Evolutionary conservation across 1,140 invertebrate species (phyloP).

Genomic region (Thaumetopoea pityocampa): DNA sequence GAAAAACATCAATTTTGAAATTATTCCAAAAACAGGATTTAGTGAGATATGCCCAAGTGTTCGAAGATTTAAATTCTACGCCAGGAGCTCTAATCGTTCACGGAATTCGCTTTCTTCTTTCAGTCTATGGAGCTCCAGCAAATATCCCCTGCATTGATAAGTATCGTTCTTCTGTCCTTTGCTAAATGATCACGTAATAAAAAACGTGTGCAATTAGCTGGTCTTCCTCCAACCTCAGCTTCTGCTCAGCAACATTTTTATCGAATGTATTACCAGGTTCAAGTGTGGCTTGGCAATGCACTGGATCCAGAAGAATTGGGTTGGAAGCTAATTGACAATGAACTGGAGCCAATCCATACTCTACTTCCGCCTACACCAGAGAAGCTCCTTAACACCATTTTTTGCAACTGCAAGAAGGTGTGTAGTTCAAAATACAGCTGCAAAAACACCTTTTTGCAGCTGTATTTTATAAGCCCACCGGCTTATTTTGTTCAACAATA

Average conservation of each 20-base stretch:
- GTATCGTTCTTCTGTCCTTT: neutral
- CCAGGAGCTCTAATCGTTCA: constrained; percentile 11
- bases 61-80: constrained; percentile 2
- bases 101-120: neutral
- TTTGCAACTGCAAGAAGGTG: no score
- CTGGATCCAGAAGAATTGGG: neutral
- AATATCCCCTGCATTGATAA: neutral
- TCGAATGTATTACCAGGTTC: no score
- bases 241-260: neutral
- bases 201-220: neutral
- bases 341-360: neutral
- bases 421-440: no score
- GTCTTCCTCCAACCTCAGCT: neutral
- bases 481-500: no score
- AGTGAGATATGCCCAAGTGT: no score
- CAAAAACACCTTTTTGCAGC: no score
- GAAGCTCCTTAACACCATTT: no score
- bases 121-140: neutral
- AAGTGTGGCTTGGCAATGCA: neutral
- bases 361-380: no score
- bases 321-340: neutral
- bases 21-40: no score
- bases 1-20: no score
- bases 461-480: no score
- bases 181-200: neutral